phyloP scores from a whole-genome alignment of 2,797 vertebrate genomes.

The Danio jaintianensis region DNA sequence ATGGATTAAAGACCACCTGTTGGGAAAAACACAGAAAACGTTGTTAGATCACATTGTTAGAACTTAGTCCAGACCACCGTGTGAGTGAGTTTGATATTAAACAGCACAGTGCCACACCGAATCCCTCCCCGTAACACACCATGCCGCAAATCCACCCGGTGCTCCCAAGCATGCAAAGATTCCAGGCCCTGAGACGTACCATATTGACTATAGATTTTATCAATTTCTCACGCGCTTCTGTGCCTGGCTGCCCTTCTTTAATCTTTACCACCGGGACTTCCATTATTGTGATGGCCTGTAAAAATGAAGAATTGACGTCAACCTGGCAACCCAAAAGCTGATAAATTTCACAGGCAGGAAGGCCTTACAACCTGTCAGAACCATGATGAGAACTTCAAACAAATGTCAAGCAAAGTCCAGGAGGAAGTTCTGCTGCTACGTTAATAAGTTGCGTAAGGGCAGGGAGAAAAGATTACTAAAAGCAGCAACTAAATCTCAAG shows the following conservation, averaged over 20 bases:
- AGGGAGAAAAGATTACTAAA: conserved; percentile 66
- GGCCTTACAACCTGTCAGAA: conserved; percentile 60
- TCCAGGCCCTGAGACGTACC: conserved; percentile 83
- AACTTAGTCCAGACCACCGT: conserved; percentile 38
- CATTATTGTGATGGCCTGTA: conserved; percentile 94
- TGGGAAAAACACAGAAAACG: conserved; percentile 35
- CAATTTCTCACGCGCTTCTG: conserved; percentile 87
- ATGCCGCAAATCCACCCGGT: conserved; percentile 57
- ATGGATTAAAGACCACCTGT: conserved; percentile 45
- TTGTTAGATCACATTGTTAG: conserved; percentile 50
- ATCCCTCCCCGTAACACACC: conserved; percentile 40
- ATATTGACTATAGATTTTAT: conserved; percentile 97
- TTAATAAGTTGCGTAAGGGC: conserved; percentile 64
- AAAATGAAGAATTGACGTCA: conserved; percentile 74
- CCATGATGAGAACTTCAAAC: conserved; percentile 69
- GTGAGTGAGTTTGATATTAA: conserved; percentile 38
- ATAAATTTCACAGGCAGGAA: conserved; percentile 60
- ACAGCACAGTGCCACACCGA: conserved; percentile 21
- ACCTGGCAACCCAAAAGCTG: conserved; percentile 59
- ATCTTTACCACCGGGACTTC: conserved; percentile 98
- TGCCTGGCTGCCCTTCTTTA: conserved; percentile 88
- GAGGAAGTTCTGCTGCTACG: conserved; percentile 61
- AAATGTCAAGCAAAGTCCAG: conserved; percentile 63
- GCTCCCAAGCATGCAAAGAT: conserved; percentile 69
- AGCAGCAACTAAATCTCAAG: conserved; percentile 65